Conservation (phyloP, 2,888 invertebrate genomes). For the Leptinotarsa tumamoca region DNA sequence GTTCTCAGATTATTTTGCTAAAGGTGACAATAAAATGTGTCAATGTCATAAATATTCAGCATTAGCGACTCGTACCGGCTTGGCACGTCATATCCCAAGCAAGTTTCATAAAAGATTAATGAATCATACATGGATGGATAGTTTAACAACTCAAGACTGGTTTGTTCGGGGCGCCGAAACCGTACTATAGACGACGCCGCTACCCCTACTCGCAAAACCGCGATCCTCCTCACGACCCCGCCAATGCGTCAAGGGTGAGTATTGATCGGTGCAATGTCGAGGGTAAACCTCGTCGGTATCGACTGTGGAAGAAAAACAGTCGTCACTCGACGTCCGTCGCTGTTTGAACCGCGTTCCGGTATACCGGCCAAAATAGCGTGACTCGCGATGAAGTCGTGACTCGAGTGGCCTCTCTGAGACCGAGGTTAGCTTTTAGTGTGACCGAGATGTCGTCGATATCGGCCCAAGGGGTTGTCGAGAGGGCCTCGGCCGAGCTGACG, state of each 20-base stretch:
- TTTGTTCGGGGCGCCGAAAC: no score
- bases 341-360: neutral
- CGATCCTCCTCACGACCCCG: conserved; percentile 25
- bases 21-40: neutral
- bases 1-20: neutral
- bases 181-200: no score
- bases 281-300: conserved; percentile 41
- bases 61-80: no score
- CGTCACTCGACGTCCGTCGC: conserved; percentile 26
- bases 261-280: conserved; percentile 43
- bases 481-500: conserved; percentile 89
- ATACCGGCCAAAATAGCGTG: conserved; percentile 27
- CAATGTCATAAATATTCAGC: no score
- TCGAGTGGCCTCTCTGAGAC: conserved; percentile 26
- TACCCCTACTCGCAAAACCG: neutral
- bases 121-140: no score
- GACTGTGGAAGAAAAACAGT: conserved; percentile 36
- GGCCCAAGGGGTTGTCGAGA: conserved; percentile 90
- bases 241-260: conserved; percentile 39
- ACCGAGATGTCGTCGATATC: conserved; percentile 82
- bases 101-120: no score
- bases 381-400: conserved; percentile 23
- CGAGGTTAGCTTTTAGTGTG: neutral
- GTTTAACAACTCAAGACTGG: no score
- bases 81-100: no score